Percentiles rank a stretch among this genome's conserved stretches.
Conservation (phyloP, 1,140 invertebrate species). For the Cardiocondyla obscurior region DNA sequence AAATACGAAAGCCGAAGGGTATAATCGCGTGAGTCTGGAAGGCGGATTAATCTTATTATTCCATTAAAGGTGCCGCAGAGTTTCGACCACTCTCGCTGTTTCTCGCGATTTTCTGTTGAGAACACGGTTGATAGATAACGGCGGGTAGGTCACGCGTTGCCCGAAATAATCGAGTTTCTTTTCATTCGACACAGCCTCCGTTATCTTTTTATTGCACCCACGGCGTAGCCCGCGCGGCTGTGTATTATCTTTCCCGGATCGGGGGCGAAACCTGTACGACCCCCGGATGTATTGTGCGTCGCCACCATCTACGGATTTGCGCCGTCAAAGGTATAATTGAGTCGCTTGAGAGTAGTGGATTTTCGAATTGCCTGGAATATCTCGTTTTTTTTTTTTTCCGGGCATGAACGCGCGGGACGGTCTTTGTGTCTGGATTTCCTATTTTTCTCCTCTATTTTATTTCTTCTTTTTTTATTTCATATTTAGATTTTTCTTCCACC, state of each 20-base stretch:
- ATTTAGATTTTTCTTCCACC: neutral
- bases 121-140: constrained; percentile 11
- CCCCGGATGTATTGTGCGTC: neutral
- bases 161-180: constrained; percentile 41
- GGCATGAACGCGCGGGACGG: neutral
- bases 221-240: neutral
- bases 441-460: neutral
- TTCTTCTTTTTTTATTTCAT: neutral
- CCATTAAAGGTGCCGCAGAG: neutral
- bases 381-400: too few relatives aligned
- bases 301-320: neutral
- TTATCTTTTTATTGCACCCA: constrained; percentile 41
- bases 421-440: neutral
- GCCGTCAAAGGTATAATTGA: constrained; percentile 50
- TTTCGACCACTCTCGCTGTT: neutral
- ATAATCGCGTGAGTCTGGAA: neutral
- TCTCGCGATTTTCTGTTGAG: neutral
- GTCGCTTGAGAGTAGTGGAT: constrained; percentile 19
- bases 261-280: neutral
- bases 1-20: neutral
- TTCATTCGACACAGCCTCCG: constrained; percentile 22
- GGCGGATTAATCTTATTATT: constrained; percentile 24
- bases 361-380: constrained; percentile 9
- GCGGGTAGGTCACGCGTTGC: neutral
- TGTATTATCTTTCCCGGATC: neutral